Conservation (phyloP, 2,113 vertebrate genomes). For the Reinhardtius hippoglossoides region DNA sequence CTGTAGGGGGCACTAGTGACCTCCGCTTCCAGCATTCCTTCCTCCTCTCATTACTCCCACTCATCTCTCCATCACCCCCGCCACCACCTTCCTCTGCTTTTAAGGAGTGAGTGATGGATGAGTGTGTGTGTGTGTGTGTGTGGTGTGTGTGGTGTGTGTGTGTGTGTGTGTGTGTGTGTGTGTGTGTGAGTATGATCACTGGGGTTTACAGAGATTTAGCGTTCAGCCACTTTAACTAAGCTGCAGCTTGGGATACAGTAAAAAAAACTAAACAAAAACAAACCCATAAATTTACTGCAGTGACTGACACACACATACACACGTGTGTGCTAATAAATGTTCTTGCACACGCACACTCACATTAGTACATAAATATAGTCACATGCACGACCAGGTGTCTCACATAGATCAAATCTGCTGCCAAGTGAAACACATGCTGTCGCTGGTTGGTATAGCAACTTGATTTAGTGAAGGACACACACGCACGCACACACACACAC, state of each 20-base stretch:
- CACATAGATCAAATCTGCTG: constrained; percentile 68
- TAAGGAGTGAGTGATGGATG: constrained; percentile 60
- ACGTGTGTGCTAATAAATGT: background rate
- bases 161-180: constrained; percentile 21
- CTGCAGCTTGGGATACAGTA: constrained; percentile 21
- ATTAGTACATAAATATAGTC: constrained; percentile 34
- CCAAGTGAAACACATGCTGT: constrained; percentile 76
- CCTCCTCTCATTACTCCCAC: constrained; percentile 47
- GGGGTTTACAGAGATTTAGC: constrained; percentile 61
- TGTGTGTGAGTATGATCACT: constrained; percentile 25
- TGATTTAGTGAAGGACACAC: constrained; percentile 77
- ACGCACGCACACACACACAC: background rate
- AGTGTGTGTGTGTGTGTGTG: constrained; percentile 13
- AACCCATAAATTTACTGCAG: constrained; percentile 10
- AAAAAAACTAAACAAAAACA: constrained; percentile 2
- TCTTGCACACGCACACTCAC: constrained; percentile 23
- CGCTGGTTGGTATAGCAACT: constrained; percentile 71
- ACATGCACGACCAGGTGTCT: constrained; percentile 52
- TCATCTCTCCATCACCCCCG: constrained; percentile 35
- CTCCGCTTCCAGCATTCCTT: constrained; percentile 52
- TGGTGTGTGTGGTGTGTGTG: constrained; percentile 18
- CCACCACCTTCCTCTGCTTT: constrained; percentile 37
- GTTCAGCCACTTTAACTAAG: constrained; percentile 68
- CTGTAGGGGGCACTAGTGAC: constrained; percentile 73
- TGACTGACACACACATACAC: background rate